Evolutionary conservation across 2,797 vertebrate genomes (phyloP).

Genomic region (Acridotheres tristis): DNA sequence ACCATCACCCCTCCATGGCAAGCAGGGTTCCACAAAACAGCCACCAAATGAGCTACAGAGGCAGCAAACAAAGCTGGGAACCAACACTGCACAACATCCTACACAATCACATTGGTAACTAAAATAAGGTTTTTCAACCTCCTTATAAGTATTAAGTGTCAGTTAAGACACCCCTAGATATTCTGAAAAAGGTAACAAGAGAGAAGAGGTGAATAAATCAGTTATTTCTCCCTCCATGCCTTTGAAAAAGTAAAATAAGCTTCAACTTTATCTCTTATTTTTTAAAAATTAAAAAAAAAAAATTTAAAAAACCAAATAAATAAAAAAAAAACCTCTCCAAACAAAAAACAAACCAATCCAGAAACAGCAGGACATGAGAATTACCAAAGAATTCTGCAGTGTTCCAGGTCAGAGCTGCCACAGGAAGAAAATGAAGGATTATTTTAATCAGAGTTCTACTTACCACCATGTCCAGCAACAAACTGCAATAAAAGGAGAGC

Average conservation of each 20-base stretch:
- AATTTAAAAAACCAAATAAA: too few relatives aligned
- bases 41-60: background rate
- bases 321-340: background rate
- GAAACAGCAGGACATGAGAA: background rate
- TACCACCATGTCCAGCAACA: conserved; percentile 28
- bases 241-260: background rate
- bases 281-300: too few relatives aligned
- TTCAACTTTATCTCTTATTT: background rate
- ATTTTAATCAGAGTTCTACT: conserved; percentile 52
- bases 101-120: background rate
- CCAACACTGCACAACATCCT: background rate
- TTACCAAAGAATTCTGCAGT: background rate
- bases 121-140: background rate
- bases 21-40: background rate
- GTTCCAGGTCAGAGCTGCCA: background rate
- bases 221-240: background rate
- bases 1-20: background rate
- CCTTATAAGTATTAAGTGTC: background rate
- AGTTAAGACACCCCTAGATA: background rate
- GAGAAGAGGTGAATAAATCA: background rate
- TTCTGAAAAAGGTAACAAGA: background rate
- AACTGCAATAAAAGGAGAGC: conserved; percentile 28
- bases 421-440: conserved; percentile 20
- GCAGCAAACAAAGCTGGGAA: background rate
- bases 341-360: background rate